Percentiles rank a stretch among this genome's conserved stretches.
Conservation (phyloP, 2,888 invertebrate species). For the Hemaris fuciformis region DNA sequence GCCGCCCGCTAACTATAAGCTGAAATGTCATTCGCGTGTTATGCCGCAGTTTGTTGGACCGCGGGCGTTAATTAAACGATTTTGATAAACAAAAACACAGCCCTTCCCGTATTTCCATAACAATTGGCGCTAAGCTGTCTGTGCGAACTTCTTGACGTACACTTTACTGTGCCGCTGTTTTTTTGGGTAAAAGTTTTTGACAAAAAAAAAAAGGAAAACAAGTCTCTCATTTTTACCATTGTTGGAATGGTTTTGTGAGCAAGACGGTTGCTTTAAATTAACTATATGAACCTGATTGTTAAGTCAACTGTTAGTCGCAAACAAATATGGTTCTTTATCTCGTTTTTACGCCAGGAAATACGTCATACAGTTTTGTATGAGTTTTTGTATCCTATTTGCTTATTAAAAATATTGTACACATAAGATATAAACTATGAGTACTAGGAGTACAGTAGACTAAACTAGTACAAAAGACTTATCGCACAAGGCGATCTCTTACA, state of each 20-base stretch:
- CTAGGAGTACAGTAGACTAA: too few relatives aligned
- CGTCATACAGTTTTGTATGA: too few relatives aligned
- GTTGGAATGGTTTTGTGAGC: not conserved
- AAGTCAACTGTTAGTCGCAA: too few relatives aligned
- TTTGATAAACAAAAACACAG: constrained; percentile 44
- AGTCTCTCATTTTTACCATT: not conserved
- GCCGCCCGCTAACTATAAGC: constrained; percentile 5
- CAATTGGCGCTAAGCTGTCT: constrained; percentile 21
- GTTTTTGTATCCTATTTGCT: too few relatives aligned
- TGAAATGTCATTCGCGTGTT: constrained; percentile 34
- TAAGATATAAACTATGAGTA: too few relatives aligned
- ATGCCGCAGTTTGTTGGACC: constrained; percentile 32
- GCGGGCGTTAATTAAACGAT: constrained; percentile 44
- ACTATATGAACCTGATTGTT: not conserved
- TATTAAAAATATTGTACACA: too few relatives aligned
- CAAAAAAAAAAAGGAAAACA: not conserved
- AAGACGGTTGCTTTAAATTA: not conserved
- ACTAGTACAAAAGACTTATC: too few relatives aligned
- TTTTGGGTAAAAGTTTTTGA: not conserved
- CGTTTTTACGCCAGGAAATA: too few relatives aligned
- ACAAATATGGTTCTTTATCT: too few relatives aligned
- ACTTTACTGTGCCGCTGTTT: constrained; percentile 4
- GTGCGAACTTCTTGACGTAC: constrained; percentile 9
- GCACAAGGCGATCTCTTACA: too few relatives aligned
- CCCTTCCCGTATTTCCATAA: constrained; percentile 32